Evolutionary conservation across 35 echinoderm and acorn worm species (phyloP), one percentile per base, ranked within the genome.

Genomic region (Stichopus chloronotus): DNA sequence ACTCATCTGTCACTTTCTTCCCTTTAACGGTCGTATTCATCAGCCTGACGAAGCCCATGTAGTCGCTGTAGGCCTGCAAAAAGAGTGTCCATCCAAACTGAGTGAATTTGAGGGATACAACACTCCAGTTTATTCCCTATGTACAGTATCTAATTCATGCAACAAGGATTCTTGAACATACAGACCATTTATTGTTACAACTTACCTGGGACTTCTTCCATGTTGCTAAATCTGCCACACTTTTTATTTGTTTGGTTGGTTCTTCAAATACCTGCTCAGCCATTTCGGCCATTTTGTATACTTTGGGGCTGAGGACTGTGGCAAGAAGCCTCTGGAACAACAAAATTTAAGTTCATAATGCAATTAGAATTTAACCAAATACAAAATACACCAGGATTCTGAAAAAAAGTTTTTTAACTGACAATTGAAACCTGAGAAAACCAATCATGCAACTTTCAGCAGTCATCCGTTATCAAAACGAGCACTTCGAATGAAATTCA

Each of bases 161-260:
- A 43, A 43, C 1, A 43, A 43, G 30, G 30, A 43, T 43, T 43
- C 30, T 43, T 43, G 30, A 43, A 43, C 30, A 43, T 43, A 43
- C 30, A 43, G 30, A 43, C 30, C 30, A 43, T 43, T 43, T 43
- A 43, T 43, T 43, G 3, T 74, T 85, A 58, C 17, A 6, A 85
- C 72, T 83, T 30, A 98, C 96, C 94, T 98, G 97, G 84, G 97
- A 98, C 58, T 94, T 96, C 82, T 92, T 71, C 97, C 97, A 98
- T 79, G 19, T 92, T 20, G 58, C 87, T 8, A 96, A 52, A 24
- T 94, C 88, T 78, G 22, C 82, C 5, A 88, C 78, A 58, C n/a
- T 76, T 93, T 96, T 96, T 19, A 98, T 88, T 61, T 96, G 92
- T 23, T 95, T 96, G 19, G 72, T 60, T 56, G 94, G 96, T 22